Evolutionary conservation across 2,797 vertebrate species (phyloP).

Genomic region (Xenentodon cancila): DNA sequence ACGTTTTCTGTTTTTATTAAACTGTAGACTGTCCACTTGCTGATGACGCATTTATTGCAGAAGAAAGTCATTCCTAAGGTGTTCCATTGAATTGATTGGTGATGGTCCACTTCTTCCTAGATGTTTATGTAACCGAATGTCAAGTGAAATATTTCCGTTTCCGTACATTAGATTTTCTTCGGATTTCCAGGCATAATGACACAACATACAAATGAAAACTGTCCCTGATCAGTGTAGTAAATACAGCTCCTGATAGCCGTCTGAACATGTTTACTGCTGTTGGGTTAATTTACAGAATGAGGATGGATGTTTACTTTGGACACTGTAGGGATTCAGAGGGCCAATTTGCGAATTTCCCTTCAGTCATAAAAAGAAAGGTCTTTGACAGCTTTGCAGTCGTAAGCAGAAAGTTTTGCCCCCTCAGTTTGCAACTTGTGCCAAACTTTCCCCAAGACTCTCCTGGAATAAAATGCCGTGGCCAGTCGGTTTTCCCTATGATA

Average conservation of each 20-base stretch:
- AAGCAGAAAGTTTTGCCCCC: slow-evolving; percentile 60
- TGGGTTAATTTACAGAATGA: slow-evolving; percentile 22
- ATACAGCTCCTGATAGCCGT: slow-evolving; percentile 4
- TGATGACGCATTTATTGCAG: no score
- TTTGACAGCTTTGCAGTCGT: slow-evolving; percentile 50
- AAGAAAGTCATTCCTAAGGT: slow-evolving; percentile 16
- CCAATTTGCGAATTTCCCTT: slow-evolving; percentile 58
- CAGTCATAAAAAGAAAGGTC: slow-evolving; percentile 47
- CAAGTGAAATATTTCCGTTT: slow-evolving; percentile 1
- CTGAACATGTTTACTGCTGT: not conserved
- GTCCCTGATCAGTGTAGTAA: slow-evolving; percentile 10
- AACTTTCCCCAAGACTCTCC: slow-evolving; percentile 59
- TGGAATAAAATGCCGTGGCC: slow-evolving; percentile 59
- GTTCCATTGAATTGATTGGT: slow-evolving; percentile 14
- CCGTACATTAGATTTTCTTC: slow-evolving; percentile 8
- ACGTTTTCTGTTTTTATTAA: no score
- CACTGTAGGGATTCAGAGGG: slow-evolving; percentile 25
- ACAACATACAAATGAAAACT: not conserved
- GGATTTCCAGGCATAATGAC: not conserved
- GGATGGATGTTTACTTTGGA: slow-evolving; percentile 2
- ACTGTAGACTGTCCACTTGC: no score
- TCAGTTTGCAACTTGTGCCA: slow-evolving; percentile 46
- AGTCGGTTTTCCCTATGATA: slow-evolving; percentile 46
- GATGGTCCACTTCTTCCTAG: slow-evolving; percentile 8
- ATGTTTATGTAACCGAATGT: slow-evolving; percentile 11